Conservation (phyloP, 2,888 invertebrate genomes). For the Acanthosoma haemorrhoidale region DNA sequence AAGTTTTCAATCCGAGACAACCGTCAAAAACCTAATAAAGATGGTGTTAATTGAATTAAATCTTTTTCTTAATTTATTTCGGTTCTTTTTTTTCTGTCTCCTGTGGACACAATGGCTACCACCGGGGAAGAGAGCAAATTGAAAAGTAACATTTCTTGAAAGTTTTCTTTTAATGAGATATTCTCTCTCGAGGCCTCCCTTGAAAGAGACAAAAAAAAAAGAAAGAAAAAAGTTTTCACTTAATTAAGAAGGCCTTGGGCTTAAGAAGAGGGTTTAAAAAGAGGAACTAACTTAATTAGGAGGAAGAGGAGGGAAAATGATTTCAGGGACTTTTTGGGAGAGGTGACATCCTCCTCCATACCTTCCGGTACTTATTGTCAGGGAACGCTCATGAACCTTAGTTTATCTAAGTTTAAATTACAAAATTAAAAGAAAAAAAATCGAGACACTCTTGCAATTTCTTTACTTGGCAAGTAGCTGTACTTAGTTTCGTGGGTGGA, state of each 20-base stretch:
- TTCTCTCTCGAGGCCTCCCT: neutral
- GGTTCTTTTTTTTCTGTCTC: constrained; percentile 5
- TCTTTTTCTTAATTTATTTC: constrained; percentile 36
- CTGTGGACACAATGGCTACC: neutral
- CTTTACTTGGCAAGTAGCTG: too few species aligned
- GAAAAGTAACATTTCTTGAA: constrained; percentile 36
- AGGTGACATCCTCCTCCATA: too few species aligned
- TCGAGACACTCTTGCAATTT: too few species aligned
- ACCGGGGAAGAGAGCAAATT: constrained; percentile 27
- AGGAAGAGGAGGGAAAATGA: too few species aligned
- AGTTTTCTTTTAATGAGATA: constrained; percentile 24
- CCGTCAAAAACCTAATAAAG: constrained; percentile 35
- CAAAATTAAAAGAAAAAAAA: too few species aligned
- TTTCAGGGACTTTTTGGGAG: too few species aligned
- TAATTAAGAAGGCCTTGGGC: constrained; percentile 13
- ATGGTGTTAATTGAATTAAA: constrained; percentile 37
- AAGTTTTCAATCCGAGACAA: constrained; percentile 32
- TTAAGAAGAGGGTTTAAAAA: too few species aligned
- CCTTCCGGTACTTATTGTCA: too few species aligned
- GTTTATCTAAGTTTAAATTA: too few species aligned
- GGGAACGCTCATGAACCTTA: too few species aligned
- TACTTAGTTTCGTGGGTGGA: too few species aligned
- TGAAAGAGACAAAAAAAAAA: neutral
- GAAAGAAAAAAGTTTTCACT: neutral
- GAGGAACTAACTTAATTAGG: too few species aligned